Percentiles rank a stretch among this genome's conserved stretches.
Conservation (phyloP, 2,797 vertebrate species). For the Babyrousa celebensis region DNA sequence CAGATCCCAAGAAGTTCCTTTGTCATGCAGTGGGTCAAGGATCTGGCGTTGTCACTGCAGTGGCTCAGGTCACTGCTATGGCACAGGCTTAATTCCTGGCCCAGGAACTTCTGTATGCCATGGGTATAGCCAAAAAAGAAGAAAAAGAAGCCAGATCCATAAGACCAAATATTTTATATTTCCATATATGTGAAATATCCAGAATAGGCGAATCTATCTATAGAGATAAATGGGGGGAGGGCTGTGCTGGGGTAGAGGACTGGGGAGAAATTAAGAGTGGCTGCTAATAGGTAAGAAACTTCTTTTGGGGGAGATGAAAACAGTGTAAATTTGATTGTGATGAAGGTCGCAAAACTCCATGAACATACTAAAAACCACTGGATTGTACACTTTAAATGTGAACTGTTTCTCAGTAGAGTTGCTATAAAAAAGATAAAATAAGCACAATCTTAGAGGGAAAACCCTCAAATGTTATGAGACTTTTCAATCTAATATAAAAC, state of each 20-base stretch:
- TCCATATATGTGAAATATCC: background rate
- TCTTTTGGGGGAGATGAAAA: background rate
- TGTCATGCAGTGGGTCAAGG: too few relatives aligned
- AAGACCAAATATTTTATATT: background rate
- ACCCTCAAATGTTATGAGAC: background rate
- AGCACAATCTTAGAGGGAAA: slow-evolving; percentile 51
- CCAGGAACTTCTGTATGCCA: too few relatives aligned
- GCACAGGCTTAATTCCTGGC: too few relatives aligned
- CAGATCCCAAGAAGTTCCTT: too few relatives aligned
- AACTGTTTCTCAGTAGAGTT: background rate
- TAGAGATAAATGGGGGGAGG: too few relatives aligned
- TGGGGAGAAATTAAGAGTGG: background rate
- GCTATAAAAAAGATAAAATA: background rate
- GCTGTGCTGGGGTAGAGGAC: background rate
- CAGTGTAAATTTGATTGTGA: slow-evolving; percentile 25
- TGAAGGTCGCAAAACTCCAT: background rate
- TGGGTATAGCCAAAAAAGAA: too few relatives aligned
- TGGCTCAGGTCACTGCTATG: too few relatives aligned
- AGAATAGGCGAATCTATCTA: background rate
- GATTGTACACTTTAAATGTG: background rate
- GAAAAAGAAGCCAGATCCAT: background rate
- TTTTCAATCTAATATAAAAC: slow-evolving; percentile 1
- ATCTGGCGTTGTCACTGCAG: too few relatives aligned
- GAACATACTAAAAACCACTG: slow-evolving; percentile 4
- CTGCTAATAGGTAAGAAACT: background rate